These are phyloP conservation scores for Brotula barbata DNA, from an alignment of 2,797 vertebrate genomes.

Conservation along the genomic window DNA sequence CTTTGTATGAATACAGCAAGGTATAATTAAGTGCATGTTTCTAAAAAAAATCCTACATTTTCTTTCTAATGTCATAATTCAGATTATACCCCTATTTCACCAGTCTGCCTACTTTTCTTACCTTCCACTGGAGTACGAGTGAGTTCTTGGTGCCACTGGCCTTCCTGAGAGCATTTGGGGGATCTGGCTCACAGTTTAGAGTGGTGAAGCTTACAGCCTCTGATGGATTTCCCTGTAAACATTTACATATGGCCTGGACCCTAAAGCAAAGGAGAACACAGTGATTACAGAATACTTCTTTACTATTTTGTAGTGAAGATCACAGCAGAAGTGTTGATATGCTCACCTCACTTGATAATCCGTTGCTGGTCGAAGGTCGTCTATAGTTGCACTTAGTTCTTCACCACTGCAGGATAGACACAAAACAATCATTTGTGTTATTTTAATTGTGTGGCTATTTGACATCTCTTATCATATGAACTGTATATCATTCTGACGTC, in stretches of 20 bases:
- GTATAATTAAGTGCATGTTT: no score
- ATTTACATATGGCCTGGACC: conserved; percentile 87
- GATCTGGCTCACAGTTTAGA: conserved; percentile 90
- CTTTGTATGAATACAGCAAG: no score
- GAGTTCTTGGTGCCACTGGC: conserved; percentile 93
- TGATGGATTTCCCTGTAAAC: conserved; percentile 88
- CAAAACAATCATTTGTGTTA: not conserved
- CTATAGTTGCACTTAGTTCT: conserved; percentile 89
- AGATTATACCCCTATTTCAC: conserved; percentile 8
- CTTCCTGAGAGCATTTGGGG: conserved; percentile 89
- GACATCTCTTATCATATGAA: not conserved
- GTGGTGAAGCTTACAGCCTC: conserved; percentile 93
- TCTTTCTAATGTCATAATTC: not conserved
- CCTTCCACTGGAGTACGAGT: conserved; percentile 95
- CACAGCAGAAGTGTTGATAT: not conserved
- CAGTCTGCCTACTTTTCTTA: conserved; percentile 57
- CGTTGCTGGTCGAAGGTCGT: conserved; percentile 93
- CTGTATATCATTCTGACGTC: not conserved
- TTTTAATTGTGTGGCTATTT: not conserved
- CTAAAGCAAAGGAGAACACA: conserved; percentile 67
- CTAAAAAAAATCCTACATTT: no score
- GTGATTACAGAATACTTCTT: conserved; percentile 17
- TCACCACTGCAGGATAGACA: conserved; percentile 80
- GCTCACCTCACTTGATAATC: conserved; percentile 91
- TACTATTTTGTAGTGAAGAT: not conserved